Evolutionary conservation across 2,113 vertebrate species (phyloP).

Genomic region (Petromus typicus): DNA sequence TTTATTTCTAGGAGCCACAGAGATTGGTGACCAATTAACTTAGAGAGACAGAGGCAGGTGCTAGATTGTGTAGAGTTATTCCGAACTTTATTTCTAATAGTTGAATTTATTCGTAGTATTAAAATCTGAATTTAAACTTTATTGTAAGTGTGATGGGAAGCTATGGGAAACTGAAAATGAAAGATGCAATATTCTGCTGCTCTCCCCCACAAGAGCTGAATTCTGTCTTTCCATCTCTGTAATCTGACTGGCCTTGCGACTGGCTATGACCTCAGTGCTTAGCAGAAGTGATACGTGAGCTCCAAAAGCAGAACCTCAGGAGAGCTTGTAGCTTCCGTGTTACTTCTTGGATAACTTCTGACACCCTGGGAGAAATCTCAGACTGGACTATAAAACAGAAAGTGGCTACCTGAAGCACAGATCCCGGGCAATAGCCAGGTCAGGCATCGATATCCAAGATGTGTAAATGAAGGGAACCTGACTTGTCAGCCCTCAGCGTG

Average conservation of each 20-base stretch:
- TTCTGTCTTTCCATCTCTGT: neutral
- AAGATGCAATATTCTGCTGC: neutral
- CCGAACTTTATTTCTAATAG: conserved; percentile 29
- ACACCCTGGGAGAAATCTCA: neutral
- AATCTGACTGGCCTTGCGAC: neutral
- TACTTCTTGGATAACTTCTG: neutral
- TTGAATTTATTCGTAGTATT: neutral
- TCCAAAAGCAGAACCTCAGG: neutral
- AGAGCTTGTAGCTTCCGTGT: neutral
- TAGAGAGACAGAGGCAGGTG: neutral
- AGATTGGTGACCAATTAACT: neutral
- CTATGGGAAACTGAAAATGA: neutral
- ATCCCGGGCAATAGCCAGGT: neutral
- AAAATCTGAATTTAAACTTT: conserved; percentile 21
- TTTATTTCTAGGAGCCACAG: neutral
- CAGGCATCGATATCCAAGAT: neutral
- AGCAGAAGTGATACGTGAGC: neutral
- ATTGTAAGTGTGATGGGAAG: conserved; percentile 11
- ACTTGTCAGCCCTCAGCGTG: neutral
- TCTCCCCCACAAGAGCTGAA: neutral
- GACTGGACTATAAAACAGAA: neutral
- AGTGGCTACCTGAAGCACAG: neutral
- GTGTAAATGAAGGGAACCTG: neutral
- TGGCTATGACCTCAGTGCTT: neutral
- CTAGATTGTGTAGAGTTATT: neutral